phyloP scores from a whole-genome alignment of 2,113 vertebrate species.

The Spea bombifrons region DNA sequence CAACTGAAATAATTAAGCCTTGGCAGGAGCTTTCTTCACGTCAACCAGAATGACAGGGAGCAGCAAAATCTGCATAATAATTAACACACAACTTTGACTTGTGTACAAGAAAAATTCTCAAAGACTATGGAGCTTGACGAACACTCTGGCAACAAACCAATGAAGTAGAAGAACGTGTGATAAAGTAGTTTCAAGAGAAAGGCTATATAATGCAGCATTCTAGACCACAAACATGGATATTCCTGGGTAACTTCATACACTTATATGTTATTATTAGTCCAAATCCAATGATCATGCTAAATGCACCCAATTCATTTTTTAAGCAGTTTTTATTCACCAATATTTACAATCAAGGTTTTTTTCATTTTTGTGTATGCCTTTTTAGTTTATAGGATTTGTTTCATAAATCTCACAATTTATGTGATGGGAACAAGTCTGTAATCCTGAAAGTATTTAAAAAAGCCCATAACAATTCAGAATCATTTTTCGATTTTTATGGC shows the following conservation, averaged over 20 bases:
- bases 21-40: slow-evolving; percentile 32
- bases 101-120: slow-evolving; percentile 22
- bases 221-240: not conserved
- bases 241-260: too few relatives aligned
- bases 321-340: too few relatives aligned
- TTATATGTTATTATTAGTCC: too few relatives aligned
- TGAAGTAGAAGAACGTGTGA: not conserved
- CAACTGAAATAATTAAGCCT: slow-evolving; percentile 35
- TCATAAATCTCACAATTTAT: not conserved
- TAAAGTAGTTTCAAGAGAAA: not conserved
- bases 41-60: slow-evolving; percentile 27
- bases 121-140: slow-evolving; percentile 10
- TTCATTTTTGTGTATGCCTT: too few relatives aligned
- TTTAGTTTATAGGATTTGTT: too few relatives aligned
- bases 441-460: not conserved
- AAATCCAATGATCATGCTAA: too few relatives aligned
- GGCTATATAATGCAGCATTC: not conserved
- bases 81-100: slow-evolving; percentile 30
- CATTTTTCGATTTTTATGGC: too few relatives aligned
- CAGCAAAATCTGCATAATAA: slow-evolving; percentile 40
- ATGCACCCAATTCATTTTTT: too few relatives aligned
- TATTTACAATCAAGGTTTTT: too few relatives aligned
- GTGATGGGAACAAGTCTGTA: not conserved
- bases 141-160: slow-evolving; percentile 11
- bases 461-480: not conserved